Conservation (phyloP, 1,140 invertebrate species). For the Bombus waltoni region DNA sequence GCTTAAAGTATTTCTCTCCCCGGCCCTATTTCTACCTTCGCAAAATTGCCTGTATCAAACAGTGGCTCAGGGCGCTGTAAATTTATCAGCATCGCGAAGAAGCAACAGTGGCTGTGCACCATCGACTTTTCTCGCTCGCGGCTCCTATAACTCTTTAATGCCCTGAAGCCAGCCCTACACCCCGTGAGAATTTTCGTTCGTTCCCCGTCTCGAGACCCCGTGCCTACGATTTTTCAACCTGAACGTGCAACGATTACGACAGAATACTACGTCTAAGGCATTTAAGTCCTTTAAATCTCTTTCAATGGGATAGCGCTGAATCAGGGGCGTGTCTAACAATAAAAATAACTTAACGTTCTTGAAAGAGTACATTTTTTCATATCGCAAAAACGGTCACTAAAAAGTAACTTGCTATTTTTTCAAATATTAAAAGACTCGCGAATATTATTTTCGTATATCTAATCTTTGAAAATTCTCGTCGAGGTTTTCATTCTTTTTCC, state of each 20-base stretch:
- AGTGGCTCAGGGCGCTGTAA: conserved; percentile 19
- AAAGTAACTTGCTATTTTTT: too few relatives aligned
- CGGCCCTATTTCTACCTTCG: background rate
- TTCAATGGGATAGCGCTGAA: background rate
- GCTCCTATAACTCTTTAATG: conserved; percentile 44
- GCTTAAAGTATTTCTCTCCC: background rate
- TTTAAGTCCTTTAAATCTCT: background rate
- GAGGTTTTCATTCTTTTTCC: too few relatives aligned
- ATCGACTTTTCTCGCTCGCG: background rate
- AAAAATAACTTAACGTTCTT: background rate
- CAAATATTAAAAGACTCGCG: too few relatives aligned
- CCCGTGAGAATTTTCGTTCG: background rate
- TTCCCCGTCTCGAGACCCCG: background rate
- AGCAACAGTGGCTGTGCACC: background rate
- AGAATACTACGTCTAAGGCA: background rate
- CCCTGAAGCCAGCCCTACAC: conserved; percentile 1
- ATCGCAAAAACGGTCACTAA: background rate
- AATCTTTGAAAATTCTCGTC: too few relatives aligned
- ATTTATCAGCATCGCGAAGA: conserved; percentile 15
- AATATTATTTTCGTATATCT: too few relatives aligned
- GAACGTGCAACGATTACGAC: background rate
- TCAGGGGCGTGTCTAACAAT: background rate
- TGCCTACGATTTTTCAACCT: background rate
- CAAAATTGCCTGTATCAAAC: conserved; percentile 34
- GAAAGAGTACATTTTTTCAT: background rate